Conservation (phyloP, 2,797 vertebrate species). For the Paratrypauchen microcephalus region DNA sequence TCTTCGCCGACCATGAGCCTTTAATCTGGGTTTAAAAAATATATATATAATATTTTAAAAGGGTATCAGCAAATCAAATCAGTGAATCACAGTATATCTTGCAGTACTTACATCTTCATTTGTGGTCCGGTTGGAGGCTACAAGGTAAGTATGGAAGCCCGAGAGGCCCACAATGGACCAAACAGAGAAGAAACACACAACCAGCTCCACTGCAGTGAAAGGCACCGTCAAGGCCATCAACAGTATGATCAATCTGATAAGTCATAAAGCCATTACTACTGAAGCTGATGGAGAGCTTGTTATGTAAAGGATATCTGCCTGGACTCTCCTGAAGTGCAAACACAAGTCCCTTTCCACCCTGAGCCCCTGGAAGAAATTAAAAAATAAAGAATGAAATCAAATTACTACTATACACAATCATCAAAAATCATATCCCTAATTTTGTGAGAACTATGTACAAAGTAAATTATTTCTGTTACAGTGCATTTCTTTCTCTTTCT, state of each 20-base stretch:
- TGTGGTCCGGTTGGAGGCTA: slow-evolving; percentile 94
- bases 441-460: not conserved
- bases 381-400: not conserved
- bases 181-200: slow-evolving; percentile 96
- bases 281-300: not conserved
- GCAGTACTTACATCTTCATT: slow-evolving; percentile 91
- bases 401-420: not conserved
- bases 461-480: not conserved
- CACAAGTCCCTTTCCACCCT: slow-evolving; percentile 82
- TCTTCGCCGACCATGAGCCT: slow-evolving; percentile 93
- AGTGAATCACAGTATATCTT: not conserved
- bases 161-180: slow-evolving; percentile 98
- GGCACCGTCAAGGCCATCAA: slow-evolving; percentile 79
- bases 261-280: not conserved
- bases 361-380: slow-evolving; percentile 78
- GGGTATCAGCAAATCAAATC: not conserved
- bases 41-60: no score
- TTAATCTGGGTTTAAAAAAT: slow-evolving; percentile 81
- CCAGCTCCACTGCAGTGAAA: slow-evolving; percentile 88
- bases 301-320: slow-evolving; percentile 93
- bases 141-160: slow-evolving; percentile 97
- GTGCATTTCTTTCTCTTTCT: no score
- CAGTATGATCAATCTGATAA: not conserved
- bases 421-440: not conserved
- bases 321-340: slow-evolving; percentile 88